Conservation (phyloP, 1,140 invertebrate species). For the Tetraneura akinire region DNA sequence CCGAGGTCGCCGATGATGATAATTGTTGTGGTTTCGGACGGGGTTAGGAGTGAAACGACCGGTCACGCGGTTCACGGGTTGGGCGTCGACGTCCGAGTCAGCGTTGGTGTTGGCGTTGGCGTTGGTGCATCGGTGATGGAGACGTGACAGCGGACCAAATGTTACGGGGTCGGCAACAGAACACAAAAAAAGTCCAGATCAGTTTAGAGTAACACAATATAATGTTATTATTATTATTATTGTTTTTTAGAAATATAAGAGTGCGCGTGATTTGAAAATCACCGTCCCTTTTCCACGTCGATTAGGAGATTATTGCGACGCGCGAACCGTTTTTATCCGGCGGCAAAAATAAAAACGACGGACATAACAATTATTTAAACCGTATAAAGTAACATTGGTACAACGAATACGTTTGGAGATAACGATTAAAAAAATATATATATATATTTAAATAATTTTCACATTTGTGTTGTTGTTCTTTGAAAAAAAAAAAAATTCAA, state of each 20-base stretch:
- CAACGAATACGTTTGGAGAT: too few relatives aligned
- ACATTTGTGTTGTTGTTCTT: not conserved
- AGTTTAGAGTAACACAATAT: constrained; percentile 4
- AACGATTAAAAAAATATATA: too few relatives aligned
- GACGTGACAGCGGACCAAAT: not conserved
- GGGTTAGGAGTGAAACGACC: constrained; percentile 43
- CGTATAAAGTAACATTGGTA: too few relatives aligned
- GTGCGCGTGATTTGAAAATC: too few relatives aligned
- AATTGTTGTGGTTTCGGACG: constrained; percentile 62
- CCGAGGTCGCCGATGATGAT: constrained; percentile 76
- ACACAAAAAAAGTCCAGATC: constrained; percentile 37
- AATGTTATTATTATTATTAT: not conserved
- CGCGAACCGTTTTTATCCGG: not conserved
- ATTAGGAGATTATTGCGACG: too few relatives aligned
- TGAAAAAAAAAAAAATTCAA: not conserved
- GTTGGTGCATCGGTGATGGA: not conserved
- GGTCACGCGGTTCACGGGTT: not conserved
- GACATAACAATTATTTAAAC: too few relatives aligned
- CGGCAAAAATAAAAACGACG: too few relatives aligned
- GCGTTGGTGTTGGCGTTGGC: not conserved
- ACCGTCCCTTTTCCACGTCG: too few relatives aligned
- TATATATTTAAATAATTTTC: not conserved
- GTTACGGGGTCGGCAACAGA: constrained; percentile 17
- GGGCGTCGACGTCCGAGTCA: not conserved
- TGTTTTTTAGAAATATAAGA: not conserved